phyloP scores from a whole-genome alignment of 2,888 invertebrate genomes.

The Caenorhabditis sp. region DNA sequence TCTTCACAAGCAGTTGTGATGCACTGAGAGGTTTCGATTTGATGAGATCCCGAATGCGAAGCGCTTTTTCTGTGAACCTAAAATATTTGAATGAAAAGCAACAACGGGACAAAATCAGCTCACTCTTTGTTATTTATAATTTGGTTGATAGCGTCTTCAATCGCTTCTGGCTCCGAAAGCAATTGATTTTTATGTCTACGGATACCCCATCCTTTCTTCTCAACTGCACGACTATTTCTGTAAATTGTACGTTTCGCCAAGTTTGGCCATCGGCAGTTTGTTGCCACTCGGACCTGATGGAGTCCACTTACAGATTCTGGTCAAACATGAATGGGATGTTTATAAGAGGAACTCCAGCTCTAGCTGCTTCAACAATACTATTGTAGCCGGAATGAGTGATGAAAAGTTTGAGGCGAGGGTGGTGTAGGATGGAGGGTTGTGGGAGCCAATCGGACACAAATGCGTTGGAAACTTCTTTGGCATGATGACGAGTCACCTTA shows the following conservation, averaged over 20 bases:
- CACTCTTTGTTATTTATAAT: conserved; percentile 34
- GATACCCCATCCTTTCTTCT: conserved; percentile 64
- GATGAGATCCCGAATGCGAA: conserved; percentile 35
- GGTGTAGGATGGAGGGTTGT: conserved; percentile 70
- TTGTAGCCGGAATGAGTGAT: conserved; percentile 82
- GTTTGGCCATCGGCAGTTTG: too few species aligned
- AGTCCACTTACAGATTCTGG: conserved; percentile 60
- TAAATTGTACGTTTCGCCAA: too few species aligned
- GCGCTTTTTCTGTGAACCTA: conserved; percentile 31
- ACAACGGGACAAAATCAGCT: background rate
- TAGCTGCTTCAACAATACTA: conserved; percentile 76
- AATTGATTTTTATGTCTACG: conserved; percentile 47
- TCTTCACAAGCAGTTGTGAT: conserved; percentile 35
- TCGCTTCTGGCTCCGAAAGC: conserved; percentile 43
- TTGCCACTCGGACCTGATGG: background rate
- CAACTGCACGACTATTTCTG: conserved; percentile 60
- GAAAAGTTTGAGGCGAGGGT: conserved; percentile 73
- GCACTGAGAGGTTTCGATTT: conserved; percentile 36
- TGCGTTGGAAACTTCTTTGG: conserved; percentile 57
- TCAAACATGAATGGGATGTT: conserved; percentile 72
- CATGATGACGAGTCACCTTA: conserved; percentile 48
- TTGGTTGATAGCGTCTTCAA: conserved; percentile 46
- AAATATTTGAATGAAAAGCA: background rate
- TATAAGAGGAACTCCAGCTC: conserved; percentile 73
- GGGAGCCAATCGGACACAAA: conserved; percentile 73